phyloP scores from a whole-genome alignment of 2,113 vertebrate genomes.

The Clarias macrocephalus region DNA sequence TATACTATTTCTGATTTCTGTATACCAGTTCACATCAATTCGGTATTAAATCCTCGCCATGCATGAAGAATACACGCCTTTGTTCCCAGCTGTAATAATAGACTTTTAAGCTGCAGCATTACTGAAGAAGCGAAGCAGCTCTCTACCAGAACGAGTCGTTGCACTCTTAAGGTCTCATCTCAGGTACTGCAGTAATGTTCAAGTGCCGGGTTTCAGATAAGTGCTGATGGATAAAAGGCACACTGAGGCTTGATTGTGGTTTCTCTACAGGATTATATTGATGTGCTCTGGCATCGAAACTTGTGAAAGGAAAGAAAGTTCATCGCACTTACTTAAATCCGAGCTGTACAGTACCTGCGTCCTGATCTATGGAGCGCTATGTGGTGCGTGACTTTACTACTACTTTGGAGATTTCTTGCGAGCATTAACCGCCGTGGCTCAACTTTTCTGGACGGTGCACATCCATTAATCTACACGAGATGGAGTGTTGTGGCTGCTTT shows the following conservation, averaged over 20 bases:
- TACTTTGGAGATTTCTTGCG: background rate
- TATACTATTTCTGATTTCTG: background rate
- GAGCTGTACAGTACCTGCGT: background rate
- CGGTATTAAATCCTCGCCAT: background rate
- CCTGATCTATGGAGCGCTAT: background rate
- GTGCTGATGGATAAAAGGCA: background rate
- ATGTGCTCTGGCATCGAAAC: background rate
- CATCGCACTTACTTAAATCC: background rate
- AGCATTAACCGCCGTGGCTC: background rate
- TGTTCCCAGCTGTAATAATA: no score
- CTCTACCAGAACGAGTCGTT: background rate
- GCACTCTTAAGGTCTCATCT: background rate
- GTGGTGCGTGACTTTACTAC: background rate
- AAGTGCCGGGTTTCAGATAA: background rate
- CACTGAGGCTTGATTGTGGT: background rate
- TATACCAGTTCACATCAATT: background rate
- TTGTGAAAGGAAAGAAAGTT: background rate
- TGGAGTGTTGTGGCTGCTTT: background rate
- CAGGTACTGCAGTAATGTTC: background rate
- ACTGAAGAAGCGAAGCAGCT: background rate
- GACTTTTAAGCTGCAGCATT: background rate
- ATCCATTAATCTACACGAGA: slow-evolving; percentile 5
- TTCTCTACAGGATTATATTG: background rate
- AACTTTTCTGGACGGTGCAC: background rate
- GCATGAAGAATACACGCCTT: background rate